Evolutionary conservation across 2,888 invertebrate species (phyloP), one percentile per base, ranked within the genome.

Genomic region (Tenthredo mesomela): DNA sequence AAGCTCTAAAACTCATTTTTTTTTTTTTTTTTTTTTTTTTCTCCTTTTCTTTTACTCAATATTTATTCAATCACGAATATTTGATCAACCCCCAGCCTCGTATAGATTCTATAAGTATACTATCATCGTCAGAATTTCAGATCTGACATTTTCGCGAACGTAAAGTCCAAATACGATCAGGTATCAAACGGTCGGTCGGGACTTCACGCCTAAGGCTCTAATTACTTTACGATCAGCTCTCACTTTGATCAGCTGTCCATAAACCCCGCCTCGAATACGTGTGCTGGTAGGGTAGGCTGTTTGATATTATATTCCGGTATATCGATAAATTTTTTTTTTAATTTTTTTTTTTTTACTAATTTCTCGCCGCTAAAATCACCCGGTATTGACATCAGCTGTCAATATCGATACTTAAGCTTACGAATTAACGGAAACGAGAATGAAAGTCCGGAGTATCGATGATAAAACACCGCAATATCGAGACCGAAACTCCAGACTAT

Each of bases 241-340:
- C 84, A 87, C 88, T 88, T 88, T 88, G 86, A 88, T 88, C 86
- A 71, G 54, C 37, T 71, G 82, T 25, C 85, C 86, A 65, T 86
- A 84, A 54, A 50, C 78, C 25, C 21, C 18, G 47, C 15, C 47
- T 12, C 47, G 21, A 77, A 77, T 37, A 25, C 7, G 6, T 2
- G 70, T 5, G 37, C 40, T 9, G n/a, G 18, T 18, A n/a, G 18
- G 21, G 33, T 15, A 37, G 37, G 37, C 37, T 71, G 70, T 25
- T 61, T 25, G 70, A 37, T 33, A 71, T 37, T 40, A 37, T 33
- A 71, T 37, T 40, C 5, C n/a, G 61, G 25, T 61, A 25, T 12
- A 25, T 61, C 61, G 61, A 61, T 12, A 9, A 25, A 33, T 33
- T 33, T 33, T 33, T 33, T 1, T 33, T 33, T 33, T 33, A 29